Evolutionary conservation across 2,797 vertebrate species (phyloP).

Genomic region (Aldrovandia affinis): DNA sequence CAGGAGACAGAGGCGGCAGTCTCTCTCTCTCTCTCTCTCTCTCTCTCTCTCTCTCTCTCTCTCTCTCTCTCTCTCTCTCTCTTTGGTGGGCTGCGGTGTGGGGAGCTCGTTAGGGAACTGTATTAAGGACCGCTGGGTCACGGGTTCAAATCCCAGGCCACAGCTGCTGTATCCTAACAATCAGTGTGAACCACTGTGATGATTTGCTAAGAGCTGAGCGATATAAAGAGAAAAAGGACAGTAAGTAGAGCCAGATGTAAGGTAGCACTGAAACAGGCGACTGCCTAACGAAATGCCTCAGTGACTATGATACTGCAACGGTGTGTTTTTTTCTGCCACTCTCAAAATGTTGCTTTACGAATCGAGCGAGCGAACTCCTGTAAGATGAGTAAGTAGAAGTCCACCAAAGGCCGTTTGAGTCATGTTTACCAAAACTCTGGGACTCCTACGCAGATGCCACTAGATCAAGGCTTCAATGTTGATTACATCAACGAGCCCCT

Average conservation of each 20-base stretch:
- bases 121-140: constrained; percentile 3
- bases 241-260: no score
- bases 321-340: neutral
- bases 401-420: neutral
- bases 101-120: neutral
- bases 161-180: neutral
- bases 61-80: neutral
- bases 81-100: neutral
- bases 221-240: no score
- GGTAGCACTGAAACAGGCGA: neutral
- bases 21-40: neutral
- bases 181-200: neutral
- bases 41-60: neutral
- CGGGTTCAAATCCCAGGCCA: neutral
- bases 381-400: neutral
- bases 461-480: neutral
- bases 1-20: neutral
- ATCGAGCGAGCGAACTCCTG: neutral
- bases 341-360: neutral
- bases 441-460: neutral
- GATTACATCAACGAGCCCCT: neutral
- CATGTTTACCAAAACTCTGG: neutral
- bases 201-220: neutral
- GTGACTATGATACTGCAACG: neutral
- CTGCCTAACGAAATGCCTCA: neutral